A percentile compares a stretch with the other conserved stretches of the same genome.
Evolutionary conservation across 1,140 invertebrate genomes (phyloP).

Genomic region (Colletes latitarsis): DNA sequence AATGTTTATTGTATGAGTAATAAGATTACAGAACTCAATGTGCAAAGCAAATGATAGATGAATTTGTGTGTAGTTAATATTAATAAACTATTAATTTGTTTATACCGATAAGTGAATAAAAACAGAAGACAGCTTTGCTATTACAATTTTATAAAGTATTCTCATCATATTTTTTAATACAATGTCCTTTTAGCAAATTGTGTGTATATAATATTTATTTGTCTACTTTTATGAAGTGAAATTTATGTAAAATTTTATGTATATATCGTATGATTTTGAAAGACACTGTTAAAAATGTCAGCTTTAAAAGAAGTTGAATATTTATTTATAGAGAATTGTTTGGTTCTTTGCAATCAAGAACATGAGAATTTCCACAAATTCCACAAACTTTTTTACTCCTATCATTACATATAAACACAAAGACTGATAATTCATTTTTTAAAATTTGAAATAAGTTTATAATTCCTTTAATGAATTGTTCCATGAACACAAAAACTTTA

Average conservation of each 20-base stretch:
- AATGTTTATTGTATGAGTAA: constrained; percentile 22
- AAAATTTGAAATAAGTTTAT: not conserved
- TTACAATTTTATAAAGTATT: constrained; percentile 2
- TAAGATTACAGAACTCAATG: constrained; percentile 22
- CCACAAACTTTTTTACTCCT: constrained; percentile 15
- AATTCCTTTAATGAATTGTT: not conserved
- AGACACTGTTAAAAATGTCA: not conserved
- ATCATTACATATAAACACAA: constrained; percentile 22
- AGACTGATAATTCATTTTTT: constrained; percentile 36
- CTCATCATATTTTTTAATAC: constrained; percentile 16
- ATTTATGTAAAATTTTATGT: not conserved
- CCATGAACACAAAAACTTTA: not conserved
- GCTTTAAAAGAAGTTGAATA: not conserved
- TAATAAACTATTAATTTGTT: constrained; percentile 14
- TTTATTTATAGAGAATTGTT: constrained; percentile 4
- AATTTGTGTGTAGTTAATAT: constrained; percentile 20
- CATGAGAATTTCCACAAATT: constrained; percentile 1
- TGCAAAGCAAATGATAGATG: constrained; percentile 19
- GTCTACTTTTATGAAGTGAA: not conserved
- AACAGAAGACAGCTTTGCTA: constrained; percentile 15
- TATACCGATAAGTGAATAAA: not conserved
- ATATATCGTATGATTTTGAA: not conserved
- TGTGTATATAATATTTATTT: not conserved
- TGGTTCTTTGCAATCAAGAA: constrained; percentile 3
- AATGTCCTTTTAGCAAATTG: not conserved